A percentile compares a stretch with the other conserved stretches of the same genome.
Conservation (phyloP, 2,113 vertebrate species). For the Murina feae region DNA sequence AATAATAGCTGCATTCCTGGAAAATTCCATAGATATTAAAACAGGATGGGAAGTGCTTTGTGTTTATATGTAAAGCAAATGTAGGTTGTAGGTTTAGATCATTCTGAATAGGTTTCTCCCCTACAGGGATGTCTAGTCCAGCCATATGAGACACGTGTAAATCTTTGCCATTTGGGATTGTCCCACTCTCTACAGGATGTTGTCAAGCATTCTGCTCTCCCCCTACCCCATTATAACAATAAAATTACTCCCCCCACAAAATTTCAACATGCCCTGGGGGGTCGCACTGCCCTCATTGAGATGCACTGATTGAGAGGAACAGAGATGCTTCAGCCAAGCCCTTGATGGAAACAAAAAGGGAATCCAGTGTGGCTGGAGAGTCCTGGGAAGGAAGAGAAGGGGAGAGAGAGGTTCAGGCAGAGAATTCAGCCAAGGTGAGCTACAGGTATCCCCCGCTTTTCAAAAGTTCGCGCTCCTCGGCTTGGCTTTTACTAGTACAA, state of each 20-base stretch:
- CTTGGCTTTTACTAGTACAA: background rate
- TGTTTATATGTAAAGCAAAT: background rate
- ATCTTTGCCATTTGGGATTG: background rate
- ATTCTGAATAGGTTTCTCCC: background rate
- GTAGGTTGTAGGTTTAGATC: background rate
- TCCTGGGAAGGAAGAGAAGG: background rate
- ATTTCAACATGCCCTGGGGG: background rate
- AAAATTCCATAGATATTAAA: background rate
- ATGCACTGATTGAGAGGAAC: background rate
- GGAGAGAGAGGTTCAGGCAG: background rate
- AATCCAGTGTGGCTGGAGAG: background rate
- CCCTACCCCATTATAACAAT: background rate
- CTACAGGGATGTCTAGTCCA: background rate
- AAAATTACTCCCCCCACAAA: background rate
- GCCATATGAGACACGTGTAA: fast-evolving
- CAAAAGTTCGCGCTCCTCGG: background rate
- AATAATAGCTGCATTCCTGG: background rate
- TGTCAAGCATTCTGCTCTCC: background rate
- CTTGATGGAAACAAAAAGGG: background rate
- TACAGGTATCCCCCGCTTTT: background rate
- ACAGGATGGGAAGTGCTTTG: background rate
- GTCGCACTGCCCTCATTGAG: background rate
- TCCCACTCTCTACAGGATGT: background rate
- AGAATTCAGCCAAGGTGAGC: background rate
- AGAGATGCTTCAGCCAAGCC: background rate